Base-by-base conservation (phyloP, 2,797 vertebrate genomes). In the Rhynchotus rufescens region DNA sequence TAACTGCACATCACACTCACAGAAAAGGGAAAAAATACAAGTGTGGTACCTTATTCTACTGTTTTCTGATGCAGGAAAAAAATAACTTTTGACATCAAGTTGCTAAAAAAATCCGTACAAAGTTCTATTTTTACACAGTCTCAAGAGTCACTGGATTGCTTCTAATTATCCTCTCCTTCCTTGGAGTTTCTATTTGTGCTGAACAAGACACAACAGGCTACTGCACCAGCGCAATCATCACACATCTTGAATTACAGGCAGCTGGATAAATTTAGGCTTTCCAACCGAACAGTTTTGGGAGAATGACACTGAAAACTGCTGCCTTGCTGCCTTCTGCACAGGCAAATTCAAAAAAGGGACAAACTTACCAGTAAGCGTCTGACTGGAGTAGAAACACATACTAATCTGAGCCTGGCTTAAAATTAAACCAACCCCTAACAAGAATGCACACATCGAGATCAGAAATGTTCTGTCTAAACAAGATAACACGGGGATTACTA, bases 151-250 rank as follows among this genome's bases (percentile, higher is more conserved):
- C 74, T 84, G 61, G 86, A 96, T 95, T 94, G 94, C 93, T 93
- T 93, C 86, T 96, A 94, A 94, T 94, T 88, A 94, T 72, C 88
- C 77, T 80, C 76, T 94, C 86, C 86, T 93, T 96, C 93, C 94
- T 89, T 38, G 54, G 90, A 88, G 93, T 44, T 87, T 90, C 92
- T 93, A 94, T 94, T 94, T 94, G 82, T 64, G 90, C 77, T 54
- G 69, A 71, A 61, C 79, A 81, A 84, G 92, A 89, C 84, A 83
- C 88, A 90, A 94, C 90, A 90, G 92, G 82, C 87, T 90, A 93
- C 0, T 15, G 74, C 90, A 86, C 25, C 88, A 86, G 21, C 5
- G 82, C 77, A 94, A 81, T 93, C 79, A 91, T 64, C 71, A 12
- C 67, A 54, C 64, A 64, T 69, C 81, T 86, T 83, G 36, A 89